Evolutionary conservation across 2,888 invertebrate genomes (phyloP).

Genomic region (Phrixothrix hirtus): DNA sequence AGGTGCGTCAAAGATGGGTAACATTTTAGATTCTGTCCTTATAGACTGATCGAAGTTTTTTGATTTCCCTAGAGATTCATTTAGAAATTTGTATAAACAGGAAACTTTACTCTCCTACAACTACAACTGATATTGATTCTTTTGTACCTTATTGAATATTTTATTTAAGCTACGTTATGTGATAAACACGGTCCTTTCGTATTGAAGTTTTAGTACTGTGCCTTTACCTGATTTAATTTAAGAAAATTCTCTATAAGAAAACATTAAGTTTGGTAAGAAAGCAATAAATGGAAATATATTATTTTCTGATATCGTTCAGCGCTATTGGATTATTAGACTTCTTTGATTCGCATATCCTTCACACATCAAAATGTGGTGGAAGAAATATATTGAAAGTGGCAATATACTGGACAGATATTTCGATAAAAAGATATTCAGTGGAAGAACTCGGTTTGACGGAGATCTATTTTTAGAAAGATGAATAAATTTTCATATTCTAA

Average conservation of each 20-base stretch:
- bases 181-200: conserved; percentile 8
- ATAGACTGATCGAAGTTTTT: conserved; percentile 46
- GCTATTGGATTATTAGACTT: conserved; percentile 27
- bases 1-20: conserved; percentile 42
- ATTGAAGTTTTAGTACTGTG: conserved; percentile 4
- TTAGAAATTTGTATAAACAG: conserved; percentile 36
- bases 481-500: too few relatives aligned
- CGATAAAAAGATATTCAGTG: conserved; percentile 23
- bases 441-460: conserved; percentile 11
- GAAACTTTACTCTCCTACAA: conserved; percentile 12
- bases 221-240: neutral
- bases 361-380: conserved; percentile 30
- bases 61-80: conserved; percentile 45
- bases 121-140: conserved; percentile 14
- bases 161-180: neutral
- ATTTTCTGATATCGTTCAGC: conserved; percentile 19
- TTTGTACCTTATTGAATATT: conserved; percentile 14
- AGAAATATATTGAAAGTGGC: conserved; percentile 39
- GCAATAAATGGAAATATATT: conserved; percentile 20
- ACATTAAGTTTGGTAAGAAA: conserved; percentile 12
- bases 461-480: conserved; percentile 23
- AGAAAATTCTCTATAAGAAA: conserved; percentile 3
- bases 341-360: conserved; percentile 27
- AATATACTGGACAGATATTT: conserved; percentile 36
- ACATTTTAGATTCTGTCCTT: conserved; percentile 44